Evolutionary conservation across 2,113 vertebrate genomes (phyloP), one percentile per base, ranked within the genome.

Genomic region (Elachura formosa): DNA sequence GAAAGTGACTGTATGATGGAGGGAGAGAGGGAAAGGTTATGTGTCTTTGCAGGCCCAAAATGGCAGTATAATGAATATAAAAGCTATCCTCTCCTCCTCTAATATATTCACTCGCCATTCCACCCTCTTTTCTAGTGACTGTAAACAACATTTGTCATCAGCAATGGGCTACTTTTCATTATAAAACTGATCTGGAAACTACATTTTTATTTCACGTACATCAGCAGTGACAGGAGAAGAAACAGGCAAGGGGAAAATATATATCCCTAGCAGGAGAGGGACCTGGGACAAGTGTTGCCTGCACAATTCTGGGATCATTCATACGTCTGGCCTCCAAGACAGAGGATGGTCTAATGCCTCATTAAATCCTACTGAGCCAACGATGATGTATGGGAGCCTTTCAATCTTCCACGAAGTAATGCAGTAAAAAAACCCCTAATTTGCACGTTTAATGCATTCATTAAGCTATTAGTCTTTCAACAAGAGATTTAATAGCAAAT

Each of bases 391-490:
- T 98, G 92, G 84, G 94, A 91, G 87, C 95, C 94, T 97, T 98
- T 98, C 98, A 98, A 97, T 98, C 95, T 97, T 97, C 96, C 94
- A 87, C 94, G 62, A 96, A 97, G 96, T 94, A 97, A 98, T 97
- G 97, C 84, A 61, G 96, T 95, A 48, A 93, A 93, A 94, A 96
- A 96, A 17, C 0, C 64, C 8, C 73, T 97, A 97, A 98, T 98
- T 97, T 98, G 97, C 96, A 97, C 97, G 97, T 98, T 98, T 98
- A 98, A 97, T 97, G 96, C 72, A 87, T 97, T 98, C 97, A 98
- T 98, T 98, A 98, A 98, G 96, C 97, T 97, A 98, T 98, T 97
- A 97, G 95, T 98, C 97, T 98, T 98, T 98, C 97, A 97, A 97
- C 95, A 95, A 97, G 95, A 97, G 96, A 98, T 97, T 98, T 98